These are phyloP conservation scores for Thripadectes ignobilis DNA, from an alignment of 2,797 vertebrate species.

Conservation along the genomic window DNA sequence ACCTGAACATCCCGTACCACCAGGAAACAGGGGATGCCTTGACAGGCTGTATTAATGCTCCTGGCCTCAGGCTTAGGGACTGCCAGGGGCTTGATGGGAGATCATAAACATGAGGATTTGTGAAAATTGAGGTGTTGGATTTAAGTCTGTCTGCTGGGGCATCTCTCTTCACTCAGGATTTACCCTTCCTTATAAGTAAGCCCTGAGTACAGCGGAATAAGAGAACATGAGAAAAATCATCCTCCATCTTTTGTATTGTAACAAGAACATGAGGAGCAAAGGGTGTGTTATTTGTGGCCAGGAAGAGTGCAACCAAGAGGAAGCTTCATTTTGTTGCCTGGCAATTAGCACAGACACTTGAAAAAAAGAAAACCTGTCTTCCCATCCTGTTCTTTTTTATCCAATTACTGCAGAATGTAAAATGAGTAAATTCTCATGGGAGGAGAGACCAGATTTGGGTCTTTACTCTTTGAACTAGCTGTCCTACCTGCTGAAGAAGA, in stretches of 20 bases:
- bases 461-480: slow-evolving; percentile 8
- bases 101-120: background rate
- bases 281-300: background rate
- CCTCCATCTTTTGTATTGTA: background rate
- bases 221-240: background rate
- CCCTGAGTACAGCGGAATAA: background rate
- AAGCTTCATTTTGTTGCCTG: slow-evolving; percentile 33
- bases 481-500: background rate
- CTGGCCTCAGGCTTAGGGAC: background rate
- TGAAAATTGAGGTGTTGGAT: background rate
- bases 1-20: background rate
- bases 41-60: background rate
- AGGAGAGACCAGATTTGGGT: slow-evolving; percentile 7
- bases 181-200: background rate
- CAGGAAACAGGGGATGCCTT: background rate
- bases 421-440: slow-evolving; percentile 14
- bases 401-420: slow-evolving; percentile 25
- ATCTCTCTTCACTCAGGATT: background rate
- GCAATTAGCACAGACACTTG: slow-evolving; percentile 18
- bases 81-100: background rate
- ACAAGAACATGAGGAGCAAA: background rate
- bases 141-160: background rate
- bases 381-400: background rate
- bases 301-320: background rate
- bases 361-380: slow-evolving; percentile 40